A percentile compares a stretch with the other conserved stretches of the same genome.
Conservation (phyloP, 2,113 vertebrate species). For the Bettongia penicillata region DNA sequence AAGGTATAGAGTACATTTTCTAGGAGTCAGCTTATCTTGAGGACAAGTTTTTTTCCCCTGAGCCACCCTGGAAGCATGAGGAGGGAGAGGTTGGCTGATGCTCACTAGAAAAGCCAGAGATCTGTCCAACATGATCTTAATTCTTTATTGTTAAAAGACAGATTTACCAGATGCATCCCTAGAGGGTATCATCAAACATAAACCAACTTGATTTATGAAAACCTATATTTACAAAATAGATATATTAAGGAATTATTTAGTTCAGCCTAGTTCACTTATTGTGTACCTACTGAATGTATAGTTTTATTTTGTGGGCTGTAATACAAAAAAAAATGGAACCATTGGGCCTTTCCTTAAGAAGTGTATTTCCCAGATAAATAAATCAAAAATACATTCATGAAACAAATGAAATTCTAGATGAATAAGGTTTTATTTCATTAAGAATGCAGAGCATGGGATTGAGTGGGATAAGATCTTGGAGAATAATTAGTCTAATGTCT, state of each 20-base stretch:
- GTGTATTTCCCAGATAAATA: background rate
- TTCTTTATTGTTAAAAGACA: background rate
- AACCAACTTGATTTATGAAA: background rate
- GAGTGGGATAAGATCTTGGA: background rate
- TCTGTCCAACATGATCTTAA: background rate
- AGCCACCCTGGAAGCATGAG: background rate
- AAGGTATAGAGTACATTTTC: background rate
- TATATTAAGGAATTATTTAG: background rate
- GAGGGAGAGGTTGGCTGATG: background rate
- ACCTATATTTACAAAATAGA: background rate
- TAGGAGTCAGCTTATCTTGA: background rate
- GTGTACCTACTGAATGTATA: background rate
- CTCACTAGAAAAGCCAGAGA: background rate
- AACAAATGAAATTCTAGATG: background rate
- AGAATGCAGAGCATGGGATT: background rate
- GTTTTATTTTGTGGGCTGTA: background rate
- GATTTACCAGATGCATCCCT: background rate
- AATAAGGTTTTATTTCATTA: background rate
- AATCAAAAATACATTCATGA: background rate
- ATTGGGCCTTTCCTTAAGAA: background rate
- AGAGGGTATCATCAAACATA: background rate
- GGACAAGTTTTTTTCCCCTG: background rate
- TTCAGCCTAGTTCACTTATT: background rate
- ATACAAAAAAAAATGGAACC: background rate
- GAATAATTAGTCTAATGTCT: background rate